These are phyloP conservation scores for Plodia interpunctella DNA, from an alignment of 1,140 invertebrate species.

Conservation along the genomic window DNA sequence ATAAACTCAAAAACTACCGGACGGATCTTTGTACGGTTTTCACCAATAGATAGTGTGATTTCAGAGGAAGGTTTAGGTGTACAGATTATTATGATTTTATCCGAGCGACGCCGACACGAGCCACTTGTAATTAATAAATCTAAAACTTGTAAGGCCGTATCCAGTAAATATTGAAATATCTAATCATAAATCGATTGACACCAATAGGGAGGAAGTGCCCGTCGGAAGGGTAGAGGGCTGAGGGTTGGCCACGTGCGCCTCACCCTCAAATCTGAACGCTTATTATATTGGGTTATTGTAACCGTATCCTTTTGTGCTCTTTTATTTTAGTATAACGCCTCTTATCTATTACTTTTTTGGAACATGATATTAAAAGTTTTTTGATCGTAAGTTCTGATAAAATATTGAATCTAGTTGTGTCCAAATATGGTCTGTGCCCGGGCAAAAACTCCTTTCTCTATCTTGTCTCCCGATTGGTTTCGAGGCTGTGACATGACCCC, in stretches of 20 bases:
- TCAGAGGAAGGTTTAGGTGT: no score
- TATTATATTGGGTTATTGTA: background rate
- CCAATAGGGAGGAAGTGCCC: constrained; percentile 23
- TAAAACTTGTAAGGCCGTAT: background rate
- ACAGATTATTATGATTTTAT: no score
- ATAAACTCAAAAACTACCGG: no score
- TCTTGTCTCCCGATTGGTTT: no score
- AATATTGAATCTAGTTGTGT: no score
- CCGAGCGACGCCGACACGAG: no score
- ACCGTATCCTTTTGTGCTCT: background rate
- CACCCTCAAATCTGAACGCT: constrained; percentile 3
- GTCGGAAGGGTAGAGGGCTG: constrained; percentile 19
- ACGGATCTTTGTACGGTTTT: no score
- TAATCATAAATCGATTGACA: constrained; percentile 18
- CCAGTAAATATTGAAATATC: constrained; percentile 1
- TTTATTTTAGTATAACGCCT: constrained; percentile 4
- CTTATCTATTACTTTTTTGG: background rate
- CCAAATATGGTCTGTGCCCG: no score
- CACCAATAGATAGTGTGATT: no score
- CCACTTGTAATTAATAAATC: no score
- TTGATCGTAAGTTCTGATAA: background rate
- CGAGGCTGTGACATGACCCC: no score
- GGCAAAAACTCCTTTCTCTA: no score
- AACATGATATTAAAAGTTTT: background rate
- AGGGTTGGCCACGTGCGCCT: constrained; percentile 10